Percentiles rank a stretch among this genome's conserved stretches.
Conservation (phyloP, 1,140 invertebrate species). For the Maconellicoccus hirsutus region DNA sequence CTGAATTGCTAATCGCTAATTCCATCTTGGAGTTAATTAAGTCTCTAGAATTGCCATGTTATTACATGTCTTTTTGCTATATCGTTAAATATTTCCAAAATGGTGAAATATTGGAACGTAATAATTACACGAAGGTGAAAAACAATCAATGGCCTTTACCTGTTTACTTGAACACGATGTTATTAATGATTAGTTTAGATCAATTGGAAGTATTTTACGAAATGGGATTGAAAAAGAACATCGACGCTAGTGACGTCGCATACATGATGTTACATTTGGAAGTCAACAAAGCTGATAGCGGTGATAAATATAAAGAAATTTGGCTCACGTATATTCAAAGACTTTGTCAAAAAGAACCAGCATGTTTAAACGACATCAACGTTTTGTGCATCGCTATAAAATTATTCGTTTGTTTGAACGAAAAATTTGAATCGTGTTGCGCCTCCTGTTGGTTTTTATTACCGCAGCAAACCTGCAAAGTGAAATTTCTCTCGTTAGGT, state of each 20-base stretch:
- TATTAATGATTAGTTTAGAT: neutral
- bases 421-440: neutral
- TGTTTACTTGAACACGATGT: neutral
- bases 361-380: neutral
- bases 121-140: neutral
- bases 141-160: neutral
- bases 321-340: neutral
- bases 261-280: neutral
- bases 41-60: slow-evolving; percentile 22
- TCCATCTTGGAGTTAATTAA: slow-evolving; percentile 29
- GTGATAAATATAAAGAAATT: slow-evolving; percentile 1
- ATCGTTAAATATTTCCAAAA: slow-evolving; percentile 29
- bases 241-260: neutral
- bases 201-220: neutral
- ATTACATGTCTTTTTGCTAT: slow-evolving; percentile 29
- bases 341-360: neutral
- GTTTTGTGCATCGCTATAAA: neutral
- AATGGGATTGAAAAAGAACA: neutral
- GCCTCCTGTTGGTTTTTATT: neutral
- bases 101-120: neutral
- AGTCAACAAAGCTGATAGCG: neutral
- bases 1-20: slow-evolving; percentile 29
- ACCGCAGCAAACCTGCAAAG: neutral
- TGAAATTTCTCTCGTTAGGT: neutral
- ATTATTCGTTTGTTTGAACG: neutral